Conservation (phyloP, 2,797 vertebrate genomes). For the Pelobates cultripes region DNA sequence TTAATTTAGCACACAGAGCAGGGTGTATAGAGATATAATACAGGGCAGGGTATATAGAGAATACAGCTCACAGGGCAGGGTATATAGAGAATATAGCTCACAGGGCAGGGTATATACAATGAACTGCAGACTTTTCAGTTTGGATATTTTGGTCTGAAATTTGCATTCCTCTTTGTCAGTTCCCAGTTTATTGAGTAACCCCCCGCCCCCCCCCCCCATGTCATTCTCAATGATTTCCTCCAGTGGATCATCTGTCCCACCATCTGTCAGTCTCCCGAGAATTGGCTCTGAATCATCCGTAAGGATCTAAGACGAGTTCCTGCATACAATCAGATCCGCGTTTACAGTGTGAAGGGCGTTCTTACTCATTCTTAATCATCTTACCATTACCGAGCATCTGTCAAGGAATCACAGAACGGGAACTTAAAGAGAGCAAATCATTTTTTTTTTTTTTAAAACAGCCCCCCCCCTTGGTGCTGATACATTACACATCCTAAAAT, state of each 20-base stretch:
- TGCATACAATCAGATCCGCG: background rate
- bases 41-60: too few relatives aligned
- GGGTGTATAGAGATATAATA: too few relatives aligned
- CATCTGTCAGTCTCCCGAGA: slow-evolving; percentile 20
- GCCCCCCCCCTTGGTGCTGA: too few relatives aligned
- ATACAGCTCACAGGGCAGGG: too few relatives aligned
- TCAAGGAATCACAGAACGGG: background rate
- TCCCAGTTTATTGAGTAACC: too few relatives aligned
- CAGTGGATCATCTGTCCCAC: background rate
- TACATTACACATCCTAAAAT: too few relatives aligned
- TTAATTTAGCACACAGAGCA: too few relatives aligned
- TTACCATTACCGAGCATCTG: background rate
- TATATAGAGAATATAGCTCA: background rate
- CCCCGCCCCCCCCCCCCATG: background rate
- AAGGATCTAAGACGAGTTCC: background rate
- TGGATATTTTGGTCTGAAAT: too few relatives aligned
- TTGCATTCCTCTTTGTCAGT: too few relatives aligned
- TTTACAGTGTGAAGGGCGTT: background rate
- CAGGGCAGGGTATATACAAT: slow-evolving; percentile 6
- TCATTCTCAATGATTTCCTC: background rate
- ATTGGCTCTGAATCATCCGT: background rate
- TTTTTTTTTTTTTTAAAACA: too few relatives aligned
- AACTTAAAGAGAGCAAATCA: too few relatives aligned
- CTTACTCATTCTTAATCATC: background rate
- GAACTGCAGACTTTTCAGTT: too few relatives aligned